Conservation (phyloP, 1,140 invertebrate genomes). For the Drosophila ambigua region DNA sequence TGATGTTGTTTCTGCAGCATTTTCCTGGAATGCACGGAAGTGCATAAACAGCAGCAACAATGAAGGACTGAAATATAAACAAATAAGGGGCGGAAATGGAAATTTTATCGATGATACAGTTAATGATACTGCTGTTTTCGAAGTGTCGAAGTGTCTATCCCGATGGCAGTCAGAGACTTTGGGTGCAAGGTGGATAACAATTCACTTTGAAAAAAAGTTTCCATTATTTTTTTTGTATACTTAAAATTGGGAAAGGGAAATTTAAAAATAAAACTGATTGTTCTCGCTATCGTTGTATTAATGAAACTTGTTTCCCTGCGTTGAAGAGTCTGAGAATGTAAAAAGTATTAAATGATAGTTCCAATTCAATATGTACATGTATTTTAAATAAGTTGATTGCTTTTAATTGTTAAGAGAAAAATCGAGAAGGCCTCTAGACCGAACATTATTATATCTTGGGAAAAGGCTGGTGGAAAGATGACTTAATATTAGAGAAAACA, state of each 20-base stretch:
- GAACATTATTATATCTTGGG: too few relatives aligned
- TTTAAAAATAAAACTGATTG: background rate
- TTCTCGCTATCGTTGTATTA: background rate
- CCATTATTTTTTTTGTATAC: too few relatives aligned
- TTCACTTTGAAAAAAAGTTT: background rate
- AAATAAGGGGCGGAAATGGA: conserved; percentile 57
- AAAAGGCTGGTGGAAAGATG: too few relatives aligned
- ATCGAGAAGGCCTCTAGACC: too few relatives aligned
- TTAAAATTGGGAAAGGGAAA: too few relatives aligned
- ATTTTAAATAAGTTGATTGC: too few relatives aligned
- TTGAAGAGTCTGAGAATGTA: too few relatives aligned
- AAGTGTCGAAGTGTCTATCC: conserved; percentile 8
- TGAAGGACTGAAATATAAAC: conserved; percentile 49
- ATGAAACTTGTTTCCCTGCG: too few relatives aligned
- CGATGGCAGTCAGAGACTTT: conserved; percentile 13
- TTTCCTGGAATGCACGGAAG: conserved; percentile 57
- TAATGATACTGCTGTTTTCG: conserved; percentile 60
- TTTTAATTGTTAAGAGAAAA: too few relatives aligned
- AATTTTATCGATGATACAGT: conserved; percentile 73
- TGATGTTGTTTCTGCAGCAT: conserved; percentile 39
- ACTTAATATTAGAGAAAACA: too few relatives aligned
- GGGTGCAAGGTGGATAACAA: background rate
- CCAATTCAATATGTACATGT: too few relatives aligned
- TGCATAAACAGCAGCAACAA: conserved; percentile 54
- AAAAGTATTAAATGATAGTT: too few relatives aligned